Conservation (phyloP, 2,888 invertebrate species). For the Linyphia triangularis region DNA sequence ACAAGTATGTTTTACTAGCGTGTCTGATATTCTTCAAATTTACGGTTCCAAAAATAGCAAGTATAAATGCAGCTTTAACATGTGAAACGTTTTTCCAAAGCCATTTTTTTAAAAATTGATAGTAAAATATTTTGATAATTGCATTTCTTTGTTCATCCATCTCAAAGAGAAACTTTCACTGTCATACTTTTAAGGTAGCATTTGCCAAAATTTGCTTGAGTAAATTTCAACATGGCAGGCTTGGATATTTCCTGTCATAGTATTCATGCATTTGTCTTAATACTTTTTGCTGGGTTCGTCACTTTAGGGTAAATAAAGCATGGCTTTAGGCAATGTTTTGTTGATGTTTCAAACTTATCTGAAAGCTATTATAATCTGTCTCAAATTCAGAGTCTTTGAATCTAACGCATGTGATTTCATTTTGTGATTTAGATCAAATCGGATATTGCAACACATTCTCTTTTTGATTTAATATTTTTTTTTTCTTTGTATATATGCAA, state of each 20-base stretch:
- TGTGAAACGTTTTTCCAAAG: no score
- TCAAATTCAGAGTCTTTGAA: slow-evolving; percentile 29
- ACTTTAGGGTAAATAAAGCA: not conserved
- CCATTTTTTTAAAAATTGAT: no score
- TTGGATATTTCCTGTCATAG: not conserved
- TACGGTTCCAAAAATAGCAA: no score
- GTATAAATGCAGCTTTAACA: no score
- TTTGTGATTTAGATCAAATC: not conserved
- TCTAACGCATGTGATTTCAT: slow-evolving; percentile 52
- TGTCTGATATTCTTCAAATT: no score
- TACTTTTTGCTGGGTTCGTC: not conserved
- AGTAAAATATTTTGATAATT: no score
- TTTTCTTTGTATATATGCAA: not conserved
- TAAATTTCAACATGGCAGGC: not conserved
- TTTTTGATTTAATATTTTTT: not conserved
- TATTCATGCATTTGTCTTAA: not conserved
- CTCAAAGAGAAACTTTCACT: not conserved
- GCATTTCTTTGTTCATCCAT: no score
- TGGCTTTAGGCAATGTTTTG: not conserved
- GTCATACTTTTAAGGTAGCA: not conserved
- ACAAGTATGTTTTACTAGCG: no score
- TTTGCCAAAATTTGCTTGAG: not conserved
- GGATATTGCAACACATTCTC: not conserved
- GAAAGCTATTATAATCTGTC: not conserved
- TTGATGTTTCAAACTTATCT: not conserved